Conservation (phyloP, 2,113 vertebrate genomes). For the Actenoides hombroni region DNA sequence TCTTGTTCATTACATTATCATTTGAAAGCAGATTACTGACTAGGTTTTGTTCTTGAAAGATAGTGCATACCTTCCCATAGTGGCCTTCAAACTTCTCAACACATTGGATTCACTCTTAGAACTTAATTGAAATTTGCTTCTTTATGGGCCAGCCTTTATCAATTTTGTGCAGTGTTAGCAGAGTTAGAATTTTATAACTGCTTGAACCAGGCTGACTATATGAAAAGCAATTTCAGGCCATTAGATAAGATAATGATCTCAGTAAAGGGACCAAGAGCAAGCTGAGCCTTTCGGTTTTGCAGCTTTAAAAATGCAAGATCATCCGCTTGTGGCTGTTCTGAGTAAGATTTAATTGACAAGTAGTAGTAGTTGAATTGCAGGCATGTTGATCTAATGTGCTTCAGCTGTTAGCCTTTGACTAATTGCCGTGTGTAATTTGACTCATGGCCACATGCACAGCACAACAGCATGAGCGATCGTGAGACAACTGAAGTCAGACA, state of each 20-base stretch:
- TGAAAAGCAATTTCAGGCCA: constrained; percentile 27
- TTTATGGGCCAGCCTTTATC: neutral
- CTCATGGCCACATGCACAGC: neutral
- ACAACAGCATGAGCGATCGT: neutral
- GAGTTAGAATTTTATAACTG: constrained; percentile 2
- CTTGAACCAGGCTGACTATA: neutral
- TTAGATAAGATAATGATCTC: constrained; percentile 35
- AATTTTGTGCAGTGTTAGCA: constrained; percentile 8
- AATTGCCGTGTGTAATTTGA: too few relatives aligned
- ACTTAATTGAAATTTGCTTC: constrained; percentile 17
- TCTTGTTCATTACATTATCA: neutral
- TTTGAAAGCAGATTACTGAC: neutral
- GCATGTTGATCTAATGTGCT: neutral
- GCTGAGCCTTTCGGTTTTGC: neutral
- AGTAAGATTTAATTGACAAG: constrained; percentile 38
- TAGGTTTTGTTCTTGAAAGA: neutral
- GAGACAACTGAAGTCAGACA: neutral
- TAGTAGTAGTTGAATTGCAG: neutral
- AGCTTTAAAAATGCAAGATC: constrained; percentile 26
- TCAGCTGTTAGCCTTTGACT: constrained; percentile 4
- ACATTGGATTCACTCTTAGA: neutral
- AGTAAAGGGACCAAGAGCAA: constrained; percentile 8
- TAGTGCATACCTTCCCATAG: neutral
- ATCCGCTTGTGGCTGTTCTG: constrained; percentile 7
- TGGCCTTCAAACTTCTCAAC: neutral